These are phyloP conservation scores for Leptopilina drosophilae DNA, from an alignment of 2,888 invertebrate species.

Conservation along the genomic window DNA sequence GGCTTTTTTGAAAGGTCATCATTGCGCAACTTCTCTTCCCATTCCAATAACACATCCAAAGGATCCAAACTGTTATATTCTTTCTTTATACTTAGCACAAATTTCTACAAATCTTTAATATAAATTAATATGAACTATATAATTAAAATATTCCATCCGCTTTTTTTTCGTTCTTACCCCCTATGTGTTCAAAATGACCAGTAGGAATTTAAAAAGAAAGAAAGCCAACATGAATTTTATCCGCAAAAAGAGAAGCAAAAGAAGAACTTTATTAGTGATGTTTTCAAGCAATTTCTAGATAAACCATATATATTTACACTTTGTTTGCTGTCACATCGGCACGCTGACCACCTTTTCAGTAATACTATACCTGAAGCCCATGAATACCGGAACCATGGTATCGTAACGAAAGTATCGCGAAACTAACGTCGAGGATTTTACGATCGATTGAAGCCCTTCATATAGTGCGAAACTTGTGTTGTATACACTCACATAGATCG, in stretches of 20 bases:
- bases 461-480: conserved; percentile 26
- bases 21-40: conserved; percentile 41
- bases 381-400: conserved; percentile 65
- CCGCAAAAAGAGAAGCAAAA: no score
- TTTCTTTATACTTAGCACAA: no score
- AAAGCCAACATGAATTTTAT: no score
- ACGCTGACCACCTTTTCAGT: conserved; percentile 67
- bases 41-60: conserved; percentile 37
- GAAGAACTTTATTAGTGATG: no score
- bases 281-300: neutral
- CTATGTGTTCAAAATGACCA: no score
- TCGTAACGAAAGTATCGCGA: conserved; percentile 53
- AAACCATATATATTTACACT: conserved; percentile 42
- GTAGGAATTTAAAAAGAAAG: no score
- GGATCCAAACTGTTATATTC: no score
- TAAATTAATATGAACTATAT: no score
- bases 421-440: conserved; percentile 55
- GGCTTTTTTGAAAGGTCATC: conserved; percentile 37
- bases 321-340: conserved; percentile 56
- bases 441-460: conserved; percentile 56
- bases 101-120: no score
- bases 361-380: conserved; percentile 69
- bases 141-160: no score
- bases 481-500: neutral
- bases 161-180: no score